Percentiles rank a stretch among this genome's conserved stretches.
phyloP scores from a whole-genome alignment of 2,888 invertebrate species.

The Andrena flavipes region DNA sequence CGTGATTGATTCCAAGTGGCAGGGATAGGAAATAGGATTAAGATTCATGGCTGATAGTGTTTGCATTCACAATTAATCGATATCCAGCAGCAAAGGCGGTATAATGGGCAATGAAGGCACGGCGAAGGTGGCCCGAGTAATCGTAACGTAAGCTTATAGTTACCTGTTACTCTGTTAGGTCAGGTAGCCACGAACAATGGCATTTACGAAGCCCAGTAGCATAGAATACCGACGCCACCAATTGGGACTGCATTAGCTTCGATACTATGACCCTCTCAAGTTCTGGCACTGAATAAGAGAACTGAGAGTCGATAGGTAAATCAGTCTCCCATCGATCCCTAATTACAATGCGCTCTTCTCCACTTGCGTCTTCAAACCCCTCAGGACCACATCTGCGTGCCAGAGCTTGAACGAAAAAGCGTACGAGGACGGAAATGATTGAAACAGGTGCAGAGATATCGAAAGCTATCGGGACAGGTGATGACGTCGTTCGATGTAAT shows the following conservation, averaged over 20 bases:
- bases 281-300: background rate
- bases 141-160: background rate
- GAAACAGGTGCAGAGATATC: slow-evolving; percentile 42
- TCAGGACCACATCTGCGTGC: background rate
- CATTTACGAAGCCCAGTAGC: background rate
- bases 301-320: background rate
- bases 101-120: slow-evolving; percentile 16
- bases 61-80: slow-evolving; percentile 35
- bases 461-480: slow-evolving; percentile 26
- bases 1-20: slow-evolving; percentile 32
- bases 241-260: too few species aligned
- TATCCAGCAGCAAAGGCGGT: slow-evolving; percentile 21
- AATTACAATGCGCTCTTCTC: too few species aligned
- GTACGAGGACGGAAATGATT: background rate
- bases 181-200: background rate
- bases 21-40: slow-evolving; percentile 29
- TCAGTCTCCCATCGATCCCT: background rate
- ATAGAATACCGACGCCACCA: background rate
- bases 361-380: too few species aligned
- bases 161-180: background rate
- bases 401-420: background rate
- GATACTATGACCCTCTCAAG: background rate
- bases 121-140: background rate
- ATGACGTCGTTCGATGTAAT: slow-evolving; percentile 59
- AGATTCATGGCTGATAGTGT: slow-evolving; percentile 22